A percentile compares a stretch with the other conserved stretches of the same genome.
phyloP scores from a whole-genome alignment of 2,888 invertebrate genomes.

The Apomyelois bistriatella region DNA sequence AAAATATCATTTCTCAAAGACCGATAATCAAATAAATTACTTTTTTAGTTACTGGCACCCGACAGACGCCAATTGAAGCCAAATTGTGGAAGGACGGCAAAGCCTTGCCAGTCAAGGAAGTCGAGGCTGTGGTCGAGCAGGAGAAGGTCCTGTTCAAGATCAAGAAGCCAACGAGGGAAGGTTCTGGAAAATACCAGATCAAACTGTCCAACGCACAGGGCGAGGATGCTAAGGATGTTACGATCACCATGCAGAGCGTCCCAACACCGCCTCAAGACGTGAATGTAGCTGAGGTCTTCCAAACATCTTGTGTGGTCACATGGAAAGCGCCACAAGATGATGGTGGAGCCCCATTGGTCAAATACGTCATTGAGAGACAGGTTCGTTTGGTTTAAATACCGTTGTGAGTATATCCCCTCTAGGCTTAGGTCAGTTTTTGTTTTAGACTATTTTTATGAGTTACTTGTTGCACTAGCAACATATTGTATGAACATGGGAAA shows the following conservation, averaged over 20 bases:
- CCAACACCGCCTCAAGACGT: slow-evolving; percentile 92
- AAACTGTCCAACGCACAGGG: slow-evolving; percentile 96
- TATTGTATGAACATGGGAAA: too few relatives aligned
- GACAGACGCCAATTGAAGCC: slow-evolving; percentile 93
- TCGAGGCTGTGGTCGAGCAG: slow-evolving; percentile 94
- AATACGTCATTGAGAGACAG: slow-evolving; percentile 94
- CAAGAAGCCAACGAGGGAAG: slow-evolving; percentile 92
- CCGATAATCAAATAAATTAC: neutral
- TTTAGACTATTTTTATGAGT: too few relatives aligned
- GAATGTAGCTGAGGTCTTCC: slow-evolving; percentile 91
- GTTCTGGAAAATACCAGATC: slow-evolving; percentile 95
- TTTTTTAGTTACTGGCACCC: slow-evolving; percentile 89
- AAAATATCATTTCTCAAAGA: neutral
- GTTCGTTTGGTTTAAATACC: slow-evolving; percentile 33
- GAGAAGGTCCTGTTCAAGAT: slow-evolving; percentile 94
- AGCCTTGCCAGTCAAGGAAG: slow-evolving; percentile 91
- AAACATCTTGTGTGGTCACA: slow-evolving; percentile 90
- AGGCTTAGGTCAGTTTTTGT: too few relatives aligned
- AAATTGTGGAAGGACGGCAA: slow-evolving; percentile 96
- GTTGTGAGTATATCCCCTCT: too few relatives aligned
- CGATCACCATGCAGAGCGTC: slow-evolving; percentile 92
- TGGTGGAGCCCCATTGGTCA: slow-evolving; percentile 91
- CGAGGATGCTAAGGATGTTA: slow-evolving; percentile 90
- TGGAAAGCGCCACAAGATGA: slow-evolving; percentile 94
- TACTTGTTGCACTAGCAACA: too few relatives aligned